A percentile compares a stretch with the other conserved stretches of the same genome.
phyloP scores from a whole-genome alignment of 2,888 invertebrate genomes.

The Zonitis immaculata region DNA sequence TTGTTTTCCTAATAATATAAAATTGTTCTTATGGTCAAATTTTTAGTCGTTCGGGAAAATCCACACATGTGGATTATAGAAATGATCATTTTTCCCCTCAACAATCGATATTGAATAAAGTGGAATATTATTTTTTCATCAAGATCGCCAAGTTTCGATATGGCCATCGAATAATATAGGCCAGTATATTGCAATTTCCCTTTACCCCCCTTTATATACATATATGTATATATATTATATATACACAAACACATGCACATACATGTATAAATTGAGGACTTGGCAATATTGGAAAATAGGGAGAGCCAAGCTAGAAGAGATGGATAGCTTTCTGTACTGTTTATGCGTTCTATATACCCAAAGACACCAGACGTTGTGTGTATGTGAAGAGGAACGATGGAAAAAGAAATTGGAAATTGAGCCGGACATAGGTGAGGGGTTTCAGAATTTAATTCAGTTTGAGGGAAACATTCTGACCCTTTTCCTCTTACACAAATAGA shows the following conservation, averaged over 20 bases:
- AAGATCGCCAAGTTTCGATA: constrained; percentile 30
- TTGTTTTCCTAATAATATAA: no score
- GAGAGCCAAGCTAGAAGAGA: constrained; percentile 37
- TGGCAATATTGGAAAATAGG: constrained; percentile 41
- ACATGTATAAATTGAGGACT: constrained; percentile 7
- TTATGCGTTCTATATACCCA: constrained; percentile 40
- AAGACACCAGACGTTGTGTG: constrained; percentile 34
- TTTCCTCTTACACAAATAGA: constrained; percentile 8
- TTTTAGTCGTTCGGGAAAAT: no score
- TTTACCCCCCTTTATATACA: constrained; percentile 23
- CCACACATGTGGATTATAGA: constrained; percentile 10
- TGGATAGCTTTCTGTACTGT: constrained; percentile 45
- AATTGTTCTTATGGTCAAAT: no score
- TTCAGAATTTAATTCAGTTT: constrained; percentile 40
- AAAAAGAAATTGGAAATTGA: constrained; percentile 41
- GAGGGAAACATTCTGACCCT: constrained; percentile 34
- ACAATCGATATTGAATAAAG: constrained; percentile 30
- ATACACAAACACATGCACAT: constrained; percentile 13
- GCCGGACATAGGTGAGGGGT: constrained; percentile 37
- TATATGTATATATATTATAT: no score
- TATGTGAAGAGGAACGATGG: constrained; percentile 16
- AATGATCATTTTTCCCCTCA: constrained; percentile 17
- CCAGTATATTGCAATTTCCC: constrained; percentile 41
- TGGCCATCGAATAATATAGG: constrained; percentile 42
- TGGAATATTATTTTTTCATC: constrained; percentile 44